phyloP scores from a whole-genome alignment of 1,140 invertebrate genomes.

The Drosophila leontia region DNA sequence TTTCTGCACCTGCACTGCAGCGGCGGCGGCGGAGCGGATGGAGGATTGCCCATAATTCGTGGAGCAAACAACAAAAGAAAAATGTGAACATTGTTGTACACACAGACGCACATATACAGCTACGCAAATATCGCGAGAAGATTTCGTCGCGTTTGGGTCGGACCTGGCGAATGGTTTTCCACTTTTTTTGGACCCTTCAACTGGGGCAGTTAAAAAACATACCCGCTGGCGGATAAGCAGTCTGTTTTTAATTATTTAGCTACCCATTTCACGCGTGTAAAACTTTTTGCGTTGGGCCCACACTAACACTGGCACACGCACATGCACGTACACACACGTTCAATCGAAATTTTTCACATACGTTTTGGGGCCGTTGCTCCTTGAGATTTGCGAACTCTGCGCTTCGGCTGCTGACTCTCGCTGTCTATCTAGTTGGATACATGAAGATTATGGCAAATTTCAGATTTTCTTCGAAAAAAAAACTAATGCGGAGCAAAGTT shows the following conservation, averaged over 20 bases:
- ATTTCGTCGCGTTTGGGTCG: constrained; percentile 41
- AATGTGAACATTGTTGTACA: constrained; percentile 81
- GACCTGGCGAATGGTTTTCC: constrained; percentile 35
- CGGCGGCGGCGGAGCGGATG: constrained; percentile 20
- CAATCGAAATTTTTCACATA: constrained; percentile 68
- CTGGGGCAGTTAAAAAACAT: constrained; percentile 10
- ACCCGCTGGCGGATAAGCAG: constrained; percentile 23
- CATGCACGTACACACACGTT: constrained; percentile 56
- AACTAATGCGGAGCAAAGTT: constrained; percentile 39
- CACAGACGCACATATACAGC: constrained; percentile 49
- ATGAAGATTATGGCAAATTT: constrained; percentile 20
- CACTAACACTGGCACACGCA: constrained; percentile 47
- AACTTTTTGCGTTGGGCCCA: constrained; percentile 72
- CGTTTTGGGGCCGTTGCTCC: constrained; percentile 55
- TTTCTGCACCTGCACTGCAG: constrained; percentile 75
- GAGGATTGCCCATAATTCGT: constrained; percentile 69
- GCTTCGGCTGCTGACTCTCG: constrained; percentile 9
- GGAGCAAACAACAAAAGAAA: constrained; percentile 81
- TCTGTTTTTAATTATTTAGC: constrained; percentile 62
- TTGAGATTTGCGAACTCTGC: constrained; percentile 24
- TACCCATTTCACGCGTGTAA: constrained; percentile 62
- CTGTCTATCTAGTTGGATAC: constrained; percentile 12
- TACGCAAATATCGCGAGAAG: constrained; percentile 69
- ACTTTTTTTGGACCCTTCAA: constrained; percentile 10
- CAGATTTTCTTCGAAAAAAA: constrained; percentile 40